Evolutionary conservation across 2,113 vertebrate genomes (phyloP).

Genomic region (Phocoena sinus): DNA sequence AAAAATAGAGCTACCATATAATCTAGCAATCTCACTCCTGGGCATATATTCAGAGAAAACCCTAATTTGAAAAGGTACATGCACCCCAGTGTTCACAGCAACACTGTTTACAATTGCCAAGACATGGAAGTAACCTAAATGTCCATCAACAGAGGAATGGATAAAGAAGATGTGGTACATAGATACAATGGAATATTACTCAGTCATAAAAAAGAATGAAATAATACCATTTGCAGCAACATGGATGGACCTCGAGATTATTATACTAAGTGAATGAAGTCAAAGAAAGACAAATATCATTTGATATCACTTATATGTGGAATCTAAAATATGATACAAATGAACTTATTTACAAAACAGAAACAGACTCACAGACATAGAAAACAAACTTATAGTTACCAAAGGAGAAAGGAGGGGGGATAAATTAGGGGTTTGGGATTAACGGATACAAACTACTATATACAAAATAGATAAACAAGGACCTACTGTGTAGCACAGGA

Average conservation of each 20-base stretch:
- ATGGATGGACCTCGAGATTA: not conserved
- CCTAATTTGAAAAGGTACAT: not conserved
- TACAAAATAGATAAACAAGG: not conserved
- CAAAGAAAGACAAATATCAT: not conserved
- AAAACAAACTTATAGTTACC: not conserved
- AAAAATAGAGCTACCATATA: not conserved
- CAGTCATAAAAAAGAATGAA: not conserved
- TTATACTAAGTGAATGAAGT: not conserved
- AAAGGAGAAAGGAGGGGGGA: not conserved
- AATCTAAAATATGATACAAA: not conserved
- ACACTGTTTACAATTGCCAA: not conserved
- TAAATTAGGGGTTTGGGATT: not conserved
- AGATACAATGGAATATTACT: not conserved
- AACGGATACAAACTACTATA: not conserved
- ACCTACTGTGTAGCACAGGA: too few species aligned
- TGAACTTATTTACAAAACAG: not conserved
- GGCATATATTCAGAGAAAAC: not conserved
- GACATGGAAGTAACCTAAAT: not conserved
- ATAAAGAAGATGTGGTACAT: too few species aligned
- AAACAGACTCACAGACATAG: not conserved
- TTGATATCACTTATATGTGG: not conserved
- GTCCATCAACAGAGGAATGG: too few species aligned
- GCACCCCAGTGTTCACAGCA: not conserved
- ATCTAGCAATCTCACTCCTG: not conserved
- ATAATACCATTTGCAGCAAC: not conserved